Base-by-base conservation (phyloP, 2,888 invertebrate species). In the Xanthorhoe designata region DNA sequence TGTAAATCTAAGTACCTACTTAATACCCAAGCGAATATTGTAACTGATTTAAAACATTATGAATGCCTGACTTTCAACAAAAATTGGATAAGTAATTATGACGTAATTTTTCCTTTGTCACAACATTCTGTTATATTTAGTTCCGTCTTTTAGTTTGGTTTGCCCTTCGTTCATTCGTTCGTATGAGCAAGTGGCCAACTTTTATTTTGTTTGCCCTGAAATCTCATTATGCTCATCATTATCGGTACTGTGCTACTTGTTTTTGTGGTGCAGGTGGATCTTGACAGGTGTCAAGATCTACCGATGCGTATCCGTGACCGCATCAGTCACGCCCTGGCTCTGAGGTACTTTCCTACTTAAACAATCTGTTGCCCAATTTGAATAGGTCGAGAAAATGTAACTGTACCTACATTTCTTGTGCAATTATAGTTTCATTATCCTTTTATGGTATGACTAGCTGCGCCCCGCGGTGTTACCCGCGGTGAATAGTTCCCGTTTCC, bases 271-370 rank as follows among this genome's bases (percentile, higher is more conserved):
- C 80, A 79, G 80, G 76, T 81, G 79, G 67, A 66, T 72, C 71
- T 69, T 66, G 72, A 74, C 81, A 80, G 79, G 75, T 81, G 80
- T 59, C 70, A 59, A n/a, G 75, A 75, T 72, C 69, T 74, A 75
- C 68, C 75, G 78, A 75, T 66, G 77, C 82, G 75, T 74, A 69
- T 76, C 82, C 75, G 72, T 79, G 82, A 84, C 81, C 78, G 80
- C 74, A 74, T 72, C 77, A 73, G 81, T 84, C 81, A 83, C 82
- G 84, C 79, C 83, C 79, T 79, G 76, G 66, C 78, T 77, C 32
- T 35, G 35, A 49, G 49, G 58, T 32, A 50, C 49, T 35, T 38
- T 24, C 24, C 63, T 50, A 54, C 65, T 70, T 53, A 52, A 62
- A 64, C 42, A 69, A 56, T 51, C 59, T 49, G 35, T 64, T 68